phyloP scores from a whole-genome alignment of 2,888 invertebrate genomes.

The Zelleria hepariella region DNA sequence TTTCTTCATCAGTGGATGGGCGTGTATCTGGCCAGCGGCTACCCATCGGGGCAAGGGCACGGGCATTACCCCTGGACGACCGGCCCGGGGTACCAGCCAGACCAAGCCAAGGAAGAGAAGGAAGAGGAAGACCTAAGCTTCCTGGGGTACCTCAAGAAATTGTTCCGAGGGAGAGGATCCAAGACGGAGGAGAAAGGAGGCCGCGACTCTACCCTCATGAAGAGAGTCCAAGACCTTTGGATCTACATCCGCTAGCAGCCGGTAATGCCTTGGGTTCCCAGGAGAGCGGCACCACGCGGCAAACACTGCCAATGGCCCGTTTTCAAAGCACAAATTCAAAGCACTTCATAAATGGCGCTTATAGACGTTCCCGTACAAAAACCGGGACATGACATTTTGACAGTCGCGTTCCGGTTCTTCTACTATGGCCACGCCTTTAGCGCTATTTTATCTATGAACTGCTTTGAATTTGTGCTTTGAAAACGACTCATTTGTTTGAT shows the following conservation, averaged over 20 bases:
- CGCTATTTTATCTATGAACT: too few relatives aligned
- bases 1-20: slow-evolving; percentile 62
- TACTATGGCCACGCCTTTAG: too few relatives aligned
- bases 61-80: slow-evolving; percentile 10
- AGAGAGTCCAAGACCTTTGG: neutral
- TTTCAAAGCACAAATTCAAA: too few relatives aligned
- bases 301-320: too few relatives aligned
- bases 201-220: neutral
- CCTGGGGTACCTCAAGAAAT: slow-evolving; percentile 39
- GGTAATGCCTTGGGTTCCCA: too few relatives aligned
- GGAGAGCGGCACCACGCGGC: too few relatives aligned
- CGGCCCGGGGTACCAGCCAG: slow-evolving; percentile 9
- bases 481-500: too few relatives aligned
- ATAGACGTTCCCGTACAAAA: too few relatives aligned
- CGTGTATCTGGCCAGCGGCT: slow-evolving; percentile 25
- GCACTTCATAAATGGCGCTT: too few relatives aligned
- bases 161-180: slow-evolving; percentile 26
- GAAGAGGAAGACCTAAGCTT: slow-evolving; percentile 25
- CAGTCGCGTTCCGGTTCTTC: too few relatives aligned
- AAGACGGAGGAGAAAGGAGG: neutral
- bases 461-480: too few relatives aligned
- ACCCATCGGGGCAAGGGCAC: slow-evolving; percentile 12
- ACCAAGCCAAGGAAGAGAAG: slow-evolving; percentile 16
- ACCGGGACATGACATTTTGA: too few relatives aligned
- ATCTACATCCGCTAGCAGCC: neutral